phyloP scores from a whole-genome alignment of 2,113 vertebrate genomes.

The Sminthopsis crassicaudata region DNA sequence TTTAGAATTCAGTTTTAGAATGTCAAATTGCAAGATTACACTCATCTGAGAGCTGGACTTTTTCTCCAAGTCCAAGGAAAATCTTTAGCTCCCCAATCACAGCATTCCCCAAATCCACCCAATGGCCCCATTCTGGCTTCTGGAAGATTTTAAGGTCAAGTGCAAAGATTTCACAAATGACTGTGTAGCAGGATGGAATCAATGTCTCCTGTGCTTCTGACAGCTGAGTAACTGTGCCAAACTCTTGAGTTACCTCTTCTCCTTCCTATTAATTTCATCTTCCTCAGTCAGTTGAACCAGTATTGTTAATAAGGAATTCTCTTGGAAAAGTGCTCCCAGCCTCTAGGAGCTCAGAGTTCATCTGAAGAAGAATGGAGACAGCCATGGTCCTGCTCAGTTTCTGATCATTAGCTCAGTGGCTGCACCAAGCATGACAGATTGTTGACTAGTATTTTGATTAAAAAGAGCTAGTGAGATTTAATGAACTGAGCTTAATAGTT shows the following conservation, averaged over 20 bases:
- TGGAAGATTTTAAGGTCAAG: not conserved
- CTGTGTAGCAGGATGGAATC: not conserved
- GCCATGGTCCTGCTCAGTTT: not conserved
- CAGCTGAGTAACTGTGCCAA: not conserved
- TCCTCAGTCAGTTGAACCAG: not conserved
- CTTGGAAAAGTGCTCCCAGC: not conserved
- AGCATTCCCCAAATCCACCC: slow-evolving; percentile 21
- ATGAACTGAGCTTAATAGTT: not conserved
- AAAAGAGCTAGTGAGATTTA: not conserved
- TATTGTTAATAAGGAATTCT: not conserved
- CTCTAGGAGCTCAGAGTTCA: not conserved
- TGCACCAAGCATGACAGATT: not conserved
- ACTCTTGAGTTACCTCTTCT: not conserved
- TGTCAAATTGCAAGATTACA: not conserved
- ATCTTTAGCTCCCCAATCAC: not conserved
- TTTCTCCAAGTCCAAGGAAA: not conserved
- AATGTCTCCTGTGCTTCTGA: not conserved
- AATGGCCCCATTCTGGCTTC: not conserved
- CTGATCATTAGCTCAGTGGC: not conserved
- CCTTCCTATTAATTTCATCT: not conserved
- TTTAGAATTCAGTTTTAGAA: slow-evolving; percentile 20
- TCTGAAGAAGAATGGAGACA: not conserved
- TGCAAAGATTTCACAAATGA: not conserved
- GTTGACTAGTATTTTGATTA: not conserved
- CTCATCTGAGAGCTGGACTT: not conserved